Evolutionary conservation across 2,113 vertebrate species (phyloP), one percentile per base, ranked within the genome.

Genomic region (Crocuta crocuta): DNA sequence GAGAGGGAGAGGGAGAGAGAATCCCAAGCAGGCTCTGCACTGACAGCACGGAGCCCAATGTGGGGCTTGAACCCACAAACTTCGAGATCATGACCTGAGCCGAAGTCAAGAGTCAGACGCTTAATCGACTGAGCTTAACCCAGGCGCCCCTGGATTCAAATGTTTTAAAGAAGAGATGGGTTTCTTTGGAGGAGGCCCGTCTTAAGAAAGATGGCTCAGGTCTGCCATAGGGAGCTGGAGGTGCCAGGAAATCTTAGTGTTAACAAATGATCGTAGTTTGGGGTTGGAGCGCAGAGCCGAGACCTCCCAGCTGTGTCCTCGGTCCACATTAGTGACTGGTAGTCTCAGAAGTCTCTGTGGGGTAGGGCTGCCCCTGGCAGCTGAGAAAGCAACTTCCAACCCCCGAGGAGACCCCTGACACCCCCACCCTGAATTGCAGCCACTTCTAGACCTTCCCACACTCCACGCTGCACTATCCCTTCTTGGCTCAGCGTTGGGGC

Each of bases 321-420:
- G 19, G 61, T 8, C 45, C 71, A 19, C 7, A 50, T 4, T 17
- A 7, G 17, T 31, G 19, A 5, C 12, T 7, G 70, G 68, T 9
- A 23, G 13, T 53, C 76, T 2, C 33, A n/a, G 86, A 73, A n/a
- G 61, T 17, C 80, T 39, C 48, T 10, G 8, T 5, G 23, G 33
- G 55, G 33, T 26, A 35, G 55, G 61, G 58, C 31, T 17, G 53
- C 26, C 33, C 21, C 26, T 6, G 78, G 45, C 10, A 43, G 16
- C 31, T 5, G 28, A 39, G 53, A 82, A 55, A 91, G 63, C 58
- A 2, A 2, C 17, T 11, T 12, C 82, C 24, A 10, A 7, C 8
- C 73, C 55, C 13, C 15, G 0, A 4, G 9, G 12, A 23, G 39
- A 0, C 76, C 28, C 10, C n/a, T 5, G 3, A 0, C 8, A 1